Evolutionary conservation across 2,888 invertebrate genomes (phyloP).

Genomic region (Belgica antarctica): DNA sequence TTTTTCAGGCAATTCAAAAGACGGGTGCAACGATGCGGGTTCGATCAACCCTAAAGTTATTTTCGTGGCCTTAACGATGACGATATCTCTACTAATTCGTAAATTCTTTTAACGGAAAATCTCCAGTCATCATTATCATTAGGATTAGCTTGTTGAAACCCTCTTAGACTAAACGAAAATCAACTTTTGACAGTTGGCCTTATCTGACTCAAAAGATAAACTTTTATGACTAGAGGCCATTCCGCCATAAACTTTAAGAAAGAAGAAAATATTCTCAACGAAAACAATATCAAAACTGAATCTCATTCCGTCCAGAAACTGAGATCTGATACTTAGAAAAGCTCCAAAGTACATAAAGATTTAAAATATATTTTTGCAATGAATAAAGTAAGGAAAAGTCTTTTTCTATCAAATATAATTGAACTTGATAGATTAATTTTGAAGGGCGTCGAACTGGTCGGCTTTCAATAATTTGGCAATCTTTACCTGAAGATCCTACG

Average conservation of each 20-base stretch:
- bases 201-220: too few species aligned
- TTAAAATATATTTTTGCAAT: not conserved
- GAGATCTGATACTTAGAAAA: not conserved
- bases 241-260: too few species aligned
- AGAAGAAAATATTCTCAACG: too few species aligned
- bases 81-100: not conserved
- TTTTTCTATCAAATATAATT: too few species aligned
- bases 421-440: too few species aligned
- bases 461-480: too few species aligned
- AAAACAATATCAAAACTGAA: not conserved
- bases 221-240: too few species aligned
- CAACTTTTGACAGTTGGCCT: too few species aligned
- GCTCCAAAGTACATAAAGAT: slow-evolving; percentile 5
- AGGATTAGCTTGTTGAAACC: too few species aligned
- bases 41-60: slow-evolving; percentile 44
- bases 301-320: not conserved
- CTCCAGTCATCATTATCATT: not conserved
- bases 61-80: slow-evolving; percentile 13
- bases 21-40: slow-evolving; percentile 77
- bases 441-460: too few species aligned
- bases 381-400: too few species aligned
- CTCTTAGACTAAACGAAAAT: not conserved
- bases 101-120: not conserved
- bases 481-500: too few species aligned
- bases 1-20: slow-evolving; percentile 67